A percentile compares a stretch with the other conserved stretches of the same genome.
Conservation (phyloP, 2,113 vertebrate species). For the Drymodes brunneopygia region DNA sequence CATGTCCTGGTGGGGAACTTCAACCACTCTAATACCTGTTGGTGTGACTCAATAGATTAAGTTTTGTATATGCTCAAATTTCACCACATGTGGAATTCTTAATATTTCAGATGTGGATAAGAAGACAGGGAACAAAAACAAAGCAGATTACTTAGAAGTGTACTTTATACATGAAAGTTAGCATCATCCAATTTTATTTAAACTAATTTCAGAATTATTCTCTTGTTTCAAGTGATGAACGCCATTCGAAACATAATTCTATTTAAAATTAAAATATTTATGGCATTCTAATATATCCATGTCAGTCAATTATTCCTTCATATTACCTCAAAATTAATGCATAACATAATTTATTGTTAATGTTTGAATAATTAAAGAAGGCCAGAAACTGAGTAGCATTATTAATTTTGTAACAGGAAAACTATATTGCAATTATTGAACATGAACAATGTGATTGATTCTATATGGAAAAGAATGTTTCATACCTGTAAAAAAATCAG, state of each 20-base stretch:
- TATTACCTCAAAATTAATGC: background rate
- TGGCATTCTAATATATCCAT: background rate
- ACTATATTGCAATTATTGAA: background rate
- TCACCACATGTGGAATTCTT: background rate
- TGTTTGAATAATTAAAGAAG: slow-evolving; percentile 17
- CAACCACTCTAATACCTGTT: background rate
- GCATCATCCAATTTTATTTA: background rate
- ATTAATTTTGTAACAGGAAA: background rate
- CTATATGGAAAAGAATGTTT: background rate
- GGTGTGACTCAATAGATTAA: background rate
- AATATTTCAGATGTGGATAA: background rate
- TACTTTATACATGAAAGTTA: background rate
- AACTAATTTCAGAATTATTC: background rate
- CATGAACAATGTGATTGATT: background rate
- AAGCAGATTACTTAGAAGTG: background rate
- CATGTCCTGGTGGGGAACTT: background rate
- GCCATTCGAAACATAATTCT: background rate
- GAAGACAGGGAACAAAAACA: accelerated
- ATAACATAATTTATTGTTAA: background rate
- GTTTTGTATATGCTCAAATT: background rate
- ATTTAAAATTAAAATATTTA: slow-evolving; percentile 33
- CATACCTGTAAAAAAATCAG: background rate
- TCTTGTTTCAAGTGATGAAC: background rate
- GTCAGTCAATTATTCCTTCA: slow-evolving; percentile 1
- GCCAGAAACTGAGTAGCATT: background rate